These are phyloP conservation scores for Copidosoma floridanum DNA, from an alignment of 1,140 invertebrate species.

Conservation along the genomic window DNA sequence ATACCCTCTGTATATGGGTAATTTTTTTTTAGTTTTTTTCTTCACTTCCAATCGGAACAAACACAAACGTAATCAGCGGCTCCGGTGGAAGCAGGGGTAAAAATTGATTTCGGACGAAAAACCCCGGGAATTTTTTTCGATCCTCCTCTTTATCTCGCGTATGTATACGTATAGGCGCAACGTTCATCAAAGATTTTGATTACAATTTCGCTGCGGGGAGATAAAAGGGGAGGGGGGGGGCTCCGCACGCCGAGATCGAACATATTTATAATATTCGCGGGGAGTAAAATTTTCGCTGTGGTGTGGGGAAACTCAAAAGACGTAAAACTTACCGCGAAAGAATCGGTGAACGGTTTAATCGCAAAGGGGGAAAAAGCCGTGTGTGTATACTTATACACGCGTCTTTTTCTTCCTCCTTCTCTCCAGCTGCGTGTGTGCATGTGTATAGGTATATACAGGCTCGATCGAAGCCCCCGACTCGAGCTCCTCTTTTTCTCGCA, in stretches of 20 bases:
- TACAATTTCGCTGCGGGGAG: no score
- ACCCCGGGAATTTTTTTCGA: no score
- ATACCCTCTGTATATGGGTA: neutral
- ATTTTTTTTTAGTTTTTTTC: slow-evolving; percentile 8
- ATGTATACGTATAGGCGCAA: no score
- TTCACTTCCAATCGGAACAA: no score
- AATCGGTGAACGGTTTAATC: slow-evolving; percentile 22
- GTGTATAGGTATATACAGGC: no score
- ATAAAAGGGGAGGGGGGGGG: no score
- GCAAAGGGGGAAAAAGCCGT: slow-evolving; percentile 24
- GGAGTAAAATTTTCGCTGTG: slow-evolving; percentile 7
- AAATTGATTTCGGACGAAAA: no score
- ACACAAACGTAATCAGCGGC: no score
- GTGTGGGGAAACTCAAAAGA: slow-evolving; percentile 9
- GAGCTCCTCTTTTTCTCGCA: neutral
- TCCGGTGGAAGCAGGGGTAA: no score
- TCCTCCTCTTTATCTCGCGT: no score
- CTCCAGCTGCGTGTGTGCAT: no score
- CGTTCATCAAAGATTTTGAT: slow-evolving; percentile 18
- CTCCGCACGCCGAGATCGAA: slow-evolving; percentile 13
- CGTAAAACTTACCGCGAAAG: slow-evolving; percentile 24
- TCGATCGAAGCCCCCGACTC: no score
- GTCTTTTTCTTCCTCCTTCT: neutral
- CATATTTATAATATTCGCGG: slow-evolving; percentile 21
- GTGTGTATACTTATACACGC: neutral